Conservation (phyloP, 2,797 vertebrate genomes). For the Myotis vivesi region DNA sequence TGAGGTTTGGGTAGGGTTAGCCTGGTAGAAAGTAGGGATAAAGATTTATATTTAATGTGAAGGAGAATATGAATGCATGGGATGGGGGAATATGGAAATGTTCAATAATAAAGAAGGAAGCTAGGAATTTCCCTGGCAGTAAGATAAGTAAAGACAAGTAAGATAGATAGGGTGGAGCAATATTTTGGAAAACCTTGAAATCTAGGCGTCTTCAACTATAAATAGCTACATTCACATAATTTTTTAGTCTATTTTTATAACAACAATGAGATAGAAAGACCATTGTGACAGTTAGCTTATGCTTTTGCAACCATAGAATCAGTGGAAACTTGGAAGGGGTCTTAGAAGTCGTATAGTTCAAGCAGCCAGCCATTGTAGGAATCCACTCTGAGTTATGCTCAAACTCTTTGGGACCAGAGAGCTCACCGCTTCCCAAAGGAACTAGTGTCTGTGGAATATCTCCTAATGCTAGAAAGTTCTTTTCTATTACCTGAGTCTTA, state of each 20-base stretch:
- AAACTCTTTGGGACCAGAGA: not conserved
- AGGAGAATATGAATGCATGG: not conserved
- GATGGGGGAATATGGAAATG: not conserved
- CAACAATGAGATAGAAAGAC: not conserved
- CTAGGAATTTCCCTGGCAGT: not conserved
- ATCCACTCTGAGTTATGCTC: not conserved
- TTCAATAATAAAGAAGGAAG: not conserved
- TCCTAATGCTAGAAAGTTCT: not conserved
- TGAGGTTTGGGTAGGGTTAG: not conserved
- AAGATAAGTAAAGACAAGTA: not conserved
- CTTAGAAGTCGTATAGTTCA: not conserved
- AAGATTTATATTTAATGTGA: not conserved
- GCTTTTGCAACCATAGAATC: not conserved
- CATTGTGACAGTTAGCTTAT: not conserved
- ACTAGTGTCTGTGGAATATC: not conserved
- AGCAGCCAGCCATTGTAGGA: not conserved
- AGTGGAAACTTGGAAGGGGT: not conserved
- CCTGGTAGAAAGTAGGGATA: not conserved
- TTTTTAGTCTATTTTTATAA: slow-evolving; percentile 3
- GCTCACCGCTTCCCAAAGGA: not conserved
- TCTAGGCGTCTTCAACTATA: not conserved
- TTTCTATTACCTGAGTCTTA: not conserved
- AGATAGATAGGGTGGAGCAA: not conserved
- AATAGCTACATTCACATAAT: not conserved
- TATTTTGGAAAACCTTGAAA: slow-evolving; percentile 27